Evolutionary conservation across 1,140 invertebrate species (phyloP).

Genomic region (Rhopalosiphum padi): DNA sequence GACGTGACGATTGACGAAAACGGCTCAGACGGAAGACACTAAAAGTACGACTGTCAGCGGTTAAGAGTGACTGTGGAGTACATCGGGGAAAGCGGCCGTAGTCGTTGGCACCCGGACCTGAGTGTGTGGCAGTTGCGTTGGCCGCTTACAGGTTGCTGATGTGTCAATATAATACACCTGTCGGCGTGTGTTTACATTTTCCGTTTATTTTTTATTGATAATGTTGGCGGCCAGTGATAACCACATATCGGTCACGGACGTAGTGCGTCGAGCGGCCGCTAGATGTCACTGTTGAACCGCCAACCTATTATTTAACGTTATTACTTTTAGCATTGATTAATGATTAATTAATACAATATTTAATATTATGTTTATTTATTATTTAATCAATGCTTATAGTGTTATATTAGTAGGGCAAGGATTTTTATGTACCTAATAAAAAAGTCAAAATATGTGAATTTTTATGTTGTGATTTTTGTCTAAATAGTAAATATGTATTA

Average conservation of each 20-base stretch:
- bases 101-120: constrained; percentile 24
- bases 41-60: not conserved
- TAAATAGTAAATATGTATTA: no score
- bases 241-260: not conserved
- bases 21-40: no score
- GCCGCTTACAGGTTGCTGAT: constrained; percentile 55
- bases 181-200: constrained; percentile 52
- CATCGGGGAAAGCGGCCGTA: not conserved
- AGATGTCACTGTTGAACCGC: not conserved
- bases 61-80: not conserved
- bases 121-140: constrained; percentile 52
- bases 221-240: not conserved
- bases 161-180: constrained; percentile 47
- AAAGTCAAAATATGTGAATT: no score
- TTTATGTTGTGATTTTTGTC: no score
- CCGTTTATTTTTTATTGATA: constrained; percentile 4
- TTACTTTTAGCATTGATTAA: no score
- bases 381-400: no score
- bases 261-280: not conserved
- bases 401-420: no score
- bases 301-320: no score
- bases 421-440: no score
- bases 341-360: no score
- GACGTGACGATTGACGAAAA: not conserved
- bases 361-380: no score